Conservation (phyloP, 2,888 invertebrate species). For the Itoplectis maculator region DNA sequence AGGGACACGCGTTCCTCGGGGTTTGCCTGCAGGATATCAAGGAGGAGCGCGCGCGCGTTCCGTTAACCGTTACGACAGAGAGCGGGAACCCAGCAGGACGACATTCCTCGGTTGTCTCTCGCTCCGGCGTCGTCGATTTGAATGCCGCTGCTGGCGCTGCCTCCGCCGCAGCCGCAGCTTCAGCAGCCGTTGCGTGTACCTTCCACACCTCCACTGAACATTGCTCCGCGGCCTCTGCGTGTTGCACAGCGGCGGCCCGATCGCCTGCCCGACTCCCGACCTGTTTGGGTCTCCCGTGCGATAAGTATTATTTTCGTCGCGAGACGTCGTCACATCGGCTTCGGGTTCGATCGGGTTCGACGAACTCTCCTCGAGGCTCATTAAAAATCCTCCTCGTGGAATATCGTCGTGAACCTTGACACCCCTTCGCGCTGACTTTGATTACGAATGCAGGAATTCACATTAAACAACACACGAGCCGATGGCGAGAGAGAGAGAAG, state of each 20-base stretch:
- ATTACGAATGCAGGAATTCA: constrained; percentile 31
- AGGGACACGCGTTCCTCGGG: constrained; percentile 34
- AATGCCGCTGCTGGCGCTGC: constrained; percentile 59
- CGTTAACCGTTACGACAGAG: constrained; percentile 79
- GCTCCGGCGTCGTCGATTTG: constrained; percentile 70
- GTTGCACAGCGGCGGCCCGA: constrained; percentile 11
- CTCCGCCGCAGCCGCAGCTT: background rate
- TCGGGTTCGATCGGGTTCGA: constrained; percentile 38
- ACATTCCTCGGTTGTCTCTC: constrained; percentile 76
- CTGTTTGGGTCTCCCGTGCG: background rate
- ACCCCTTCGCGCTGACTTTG: background rate
- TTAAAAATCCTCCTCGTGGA: constrained; percentile 2
- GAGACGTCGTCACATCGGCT: background rate
- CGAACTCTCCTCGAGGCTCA: constrained; percentile 16
- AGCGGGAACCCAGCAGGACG: constrained; percentile 76
- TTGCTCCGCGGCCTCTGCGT: constrained; percentile 16
- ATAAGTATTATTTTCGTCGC: constrained; percentile 46
- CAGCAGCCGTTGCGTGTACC: too few species aligned
- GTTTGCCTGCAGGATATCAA: constrained; percentile 76
- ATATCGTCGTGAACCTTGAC: background rate
- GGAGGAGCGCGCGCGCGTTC: constrained; percentile 74
- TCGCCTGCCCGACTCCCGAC: constrained; percentile 16
- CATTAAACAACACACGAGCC: background rate
- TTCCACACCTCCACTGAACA: constrained; percentile 35
- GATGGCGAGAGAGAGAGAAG: background rate